These are phyloP conservation scores for Heterochromis multidens DNA, from an alignment of 2,113 vertebrate genomes.

Conservation along the genomic window DNA sequence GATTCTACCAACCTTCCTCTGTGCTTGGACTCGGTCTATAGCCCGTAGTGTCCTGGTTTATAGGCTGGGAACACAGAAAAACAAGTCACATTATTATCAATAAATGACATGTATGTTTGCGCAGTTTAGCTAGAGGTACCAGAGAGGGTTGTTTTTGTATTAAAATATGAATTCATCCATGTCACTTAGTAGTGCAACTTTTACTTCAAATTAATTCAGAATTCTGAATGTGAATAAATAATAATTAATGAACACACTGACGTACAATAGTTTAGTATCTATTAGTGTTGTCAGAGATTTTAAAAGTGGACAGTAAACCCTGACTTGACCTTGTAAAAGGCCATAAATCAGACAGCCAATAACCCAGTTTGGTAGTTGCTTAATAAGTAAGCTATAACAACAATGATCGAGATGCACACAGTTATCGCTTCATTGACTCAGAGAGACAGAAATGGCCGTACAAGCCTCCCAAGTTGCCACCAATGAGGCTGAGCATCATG, in stretches of 20 bases:
- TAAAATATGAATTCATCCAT: not conserved
- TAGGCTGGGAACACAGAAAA: not conserved
- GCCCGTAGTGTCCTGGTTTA: not conserved
- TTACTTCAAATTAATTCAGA: not conserved
- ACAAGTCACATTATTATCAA: not conserved
- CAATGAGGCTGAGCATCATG: constrained; percentile 14
- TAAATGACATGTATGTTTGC: not conserved
- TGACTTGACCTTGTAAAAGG: not conserved
- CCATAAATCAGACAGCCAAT: not conserved
- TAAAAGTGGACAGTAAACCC: not conserved
- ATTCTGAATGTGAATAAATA: not conserved
- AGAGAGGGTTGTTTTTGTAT: not conserved
- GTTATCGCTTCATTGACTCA: not conserved
- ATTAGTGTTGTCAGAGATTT: not conserved
- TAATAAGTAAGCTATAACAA: not conserved
- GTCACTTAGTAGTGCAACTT: not conserved
- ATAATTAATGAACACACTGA: not conserved
- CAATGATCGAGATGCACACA: not conserved
- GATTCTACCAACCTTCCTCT: not conserved
- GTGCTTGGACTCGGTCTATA: not conserved
- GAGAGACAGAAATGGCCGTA: not conserved
- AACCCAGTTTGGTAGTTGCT: not conserved
- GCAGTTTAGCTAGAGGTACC: not conserved
- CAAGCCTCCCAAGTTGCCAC: constrained; percentile 3
- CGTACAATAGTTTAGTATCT: not conserved